Percentiles rank a stretch among this genome's conserved stretches.
Evolutionary conservation across 2,113 vertebrate genomes (phyloP).

Genomic region (Pedionomus torquatus): DNA sequence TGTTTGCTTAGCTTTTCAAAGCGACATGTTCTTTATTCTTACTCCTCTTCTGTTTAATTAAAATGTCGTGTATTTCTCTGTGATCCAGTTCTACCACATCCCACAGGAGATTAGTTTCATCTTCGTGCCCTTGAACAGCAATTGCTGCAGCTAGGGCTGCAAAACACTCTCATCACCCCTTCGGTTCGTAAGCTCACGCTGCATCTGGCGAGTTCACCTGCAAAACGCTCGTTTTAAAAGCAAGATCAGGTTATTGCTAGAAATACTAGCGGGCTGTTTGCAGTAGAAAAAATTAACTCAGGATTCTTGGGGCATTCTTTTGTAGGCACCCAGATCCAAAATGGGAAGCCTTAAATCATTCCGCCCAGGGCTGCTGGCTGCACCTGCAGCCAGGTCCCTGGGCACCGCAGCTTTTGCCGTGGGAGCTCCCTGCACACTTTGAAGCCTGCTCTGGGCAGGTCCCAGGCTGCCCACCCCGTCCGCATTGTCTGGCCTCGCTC

Average conservation of each 20-base stretch:
- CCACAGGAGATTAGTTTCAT: not conserved
- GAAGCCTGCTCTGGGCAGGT: not conserved
- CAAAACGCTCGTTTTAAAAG: not conserved
- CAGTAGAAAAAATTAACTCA: not conserved
- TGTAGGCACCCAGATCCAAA: not conserved
- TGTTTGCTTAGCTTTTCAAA: conserved; percentile 10
- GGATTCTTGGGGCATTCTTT: not conserved
- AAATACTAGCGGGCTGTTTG: not conserved
- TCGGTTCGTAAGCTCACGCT: not conserved
- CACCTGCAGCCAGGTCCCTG: not conserved
- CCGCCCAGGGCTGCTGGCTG: not conserved
- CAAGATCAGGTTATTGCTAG: not conserved
- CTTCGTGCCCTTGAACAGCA: not conserved
- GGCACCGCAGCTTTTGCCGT: accelerated
- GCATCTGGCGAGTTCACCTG: not conserved
- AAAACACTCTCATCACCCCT: not conserved
- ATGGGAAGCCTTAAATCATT: not conserved
- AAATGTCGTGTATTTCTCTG: not conserved
- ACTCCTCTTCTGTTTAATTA: not conserved
- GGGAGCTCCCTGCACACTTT: accelerated
- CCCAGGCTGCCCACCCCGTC: not conserved
- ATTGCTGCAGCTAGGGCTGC: not conserved
- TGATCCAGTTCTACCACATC: not conserved
- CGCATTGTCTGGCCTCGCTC: accelerated
- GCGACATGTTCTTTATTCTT: not conserved